Evolutionary conservation across 2,113 vertebrate genomes (phyloP), one percentile per base, ranked within the genome.

Genomic region (Seriola quinqueradiata): DNA sequence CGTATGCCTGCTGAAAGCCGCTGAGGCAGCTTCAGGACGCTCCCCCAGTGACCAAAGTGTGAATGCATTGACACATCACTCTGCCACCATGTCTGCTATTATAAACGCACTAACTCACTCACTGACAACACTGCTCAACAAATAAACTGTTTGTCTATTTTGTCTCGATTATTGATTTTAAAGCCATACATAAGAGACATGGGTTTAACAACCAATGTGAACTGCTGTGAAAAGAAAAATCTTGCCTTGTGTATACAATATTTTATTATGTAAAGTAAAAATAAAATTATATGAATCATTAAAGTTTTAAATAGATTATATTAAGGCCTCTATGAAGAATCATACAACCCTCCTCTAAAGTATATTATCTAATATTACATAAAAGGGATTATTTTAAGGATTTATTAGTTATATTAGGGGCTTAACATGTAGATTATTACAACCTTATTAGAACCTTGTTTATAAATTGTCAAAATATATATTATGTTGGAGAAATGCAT

Each of bases 121-220:
- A 96, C 96, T 98, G 94, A 96, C 96, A 95, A 97, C 95, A 95
- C 96, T 97, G 96, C 96, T 97, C 94, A 95, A 96, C 92, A 96
- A 97, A 92, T 97, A 94, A 97, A 79, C 80, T 84, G 73, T 69
- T 28, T 59, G 82, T 95, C 28, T 94, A 86, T 95, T 95, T 96
- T 92, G 85, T 95, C 96, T 95, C 96, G 95, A 95, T 95, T 95
- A 96, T 96, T 95, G 96, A 97, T 97, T 97, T 97, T 94, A 96
- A 99, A 99, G 98, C 97, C 97, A 99, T 99, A 99, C 96, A 95
- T 96, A 90, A 77, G 94, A 92, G 95, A 94, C 93, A 92, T 96
- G 95, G 90, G 89, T 92, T 79, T 74, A 80, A 87, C 71, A 82
- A 90, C 90, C 90, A 90, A 89, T 96, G 97, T 94, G 93, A 96